Evolutionary conservation across 2,888 invertebrate species (phyloP).

Genomic region (Scaptomyza polygonia): DNA sequence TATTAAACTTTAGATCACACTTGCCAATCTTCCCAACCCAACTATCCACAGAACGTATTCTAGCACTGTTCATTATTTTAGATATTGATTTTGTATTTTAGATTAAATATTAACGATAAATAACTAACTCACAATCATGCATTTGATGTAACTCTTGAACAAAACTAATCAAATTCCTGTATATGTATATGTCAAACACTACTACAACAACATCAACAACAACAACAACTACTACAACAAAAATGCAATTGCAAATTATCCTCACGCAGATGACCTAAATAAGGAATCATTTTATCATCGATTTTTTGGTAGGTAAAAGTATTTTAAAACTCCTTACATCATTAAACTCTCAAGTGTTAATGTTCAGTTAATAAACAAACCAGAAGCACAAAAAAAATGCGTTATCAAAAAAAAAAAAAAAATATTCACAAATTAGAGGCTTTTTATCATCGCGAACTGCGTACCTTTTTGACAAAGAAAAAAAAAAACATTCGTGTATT

Average conservation of each 20-base stretch:
- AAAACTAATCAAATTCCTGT: conserved; percentile 42
- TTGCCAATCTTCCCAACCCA: background rate
- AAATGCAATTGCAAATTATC: conserved; percentile 42
- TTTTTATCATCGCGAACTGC: conserved; percentile 1
- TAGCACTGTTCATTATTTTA: conserved; percentile 25
- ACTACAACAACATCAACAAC: conserved; percentile 13
- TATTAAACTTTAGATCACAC: background rate
- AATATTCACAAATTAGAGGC: background rate
- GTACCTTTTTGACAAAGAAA: background rate
- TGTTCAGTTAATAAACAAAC: conserved; percentile 71
- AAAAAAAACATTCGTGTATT: background rate
- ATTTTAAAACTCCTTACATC: conserved; percentile 19
- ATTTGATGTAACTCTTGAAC: conserved; percentile 33
- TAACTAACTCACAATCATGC: conserved; percentile 40
- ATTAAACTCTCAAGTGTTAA: conserved; percentile 48
- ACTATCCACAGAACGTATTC: background rate
- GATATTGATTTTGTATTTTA: conserved; percentile 14
- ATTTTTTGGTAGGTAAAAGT: conserved; percentile 73
- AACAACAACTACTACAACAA: conserved; percentile 18
- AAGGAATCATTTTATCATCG: conserved; percentile 74
- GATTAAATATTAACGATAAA: background rate
- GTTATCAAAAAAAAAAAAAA: background rate
- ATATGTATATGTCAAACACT: conserved; percentile 46
- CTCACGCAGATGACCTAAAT: conserved; percentile 73
- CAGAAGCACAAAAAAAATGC: background rate